Conservation (phyloP, 2,797 vertebrate genomes). For the Amblyraja radiata region DNA sequence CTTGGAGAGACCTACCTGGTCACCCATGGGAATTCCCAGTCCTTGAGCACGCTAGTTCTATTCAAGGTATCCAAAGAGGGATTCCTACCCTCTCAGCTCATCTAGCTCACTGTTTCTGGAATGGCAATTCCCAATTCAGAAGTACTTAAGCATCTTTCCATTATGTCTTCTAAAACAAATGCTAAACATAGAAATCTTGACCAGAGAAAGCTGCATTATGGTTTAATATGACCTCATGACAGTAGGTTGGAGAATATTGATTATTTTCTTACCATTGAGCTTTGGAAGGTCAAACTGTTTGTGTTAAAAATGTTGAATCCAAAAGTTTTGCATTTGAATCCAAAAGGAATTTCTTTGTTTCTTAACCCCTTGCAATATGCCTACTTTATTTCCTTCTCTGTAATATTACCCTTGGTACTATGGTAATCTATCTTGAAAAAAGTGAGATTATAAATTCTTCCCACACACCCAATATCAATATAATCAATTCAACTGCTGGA, state of each 20-base stretch:
- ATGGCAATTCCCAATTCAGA: background rate
- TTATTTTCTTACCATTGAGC: background rate
- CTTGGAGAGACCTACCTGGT: background rate
- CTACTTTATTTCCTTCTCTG: background rate
- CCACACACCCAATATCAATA: background rate
- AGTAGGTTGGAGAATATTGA: background rate
- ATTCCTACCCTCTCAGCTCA: background rate
- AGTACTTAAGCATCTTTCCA: background rate
- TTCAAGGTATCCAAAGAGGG: background rate
- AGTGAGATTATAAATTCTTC: background rate
- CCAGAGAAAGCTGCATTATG: background rate
- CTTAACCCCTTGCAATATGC: background rate
- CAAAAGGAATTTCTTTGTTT: background rate
- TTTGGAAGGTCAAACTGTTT: background rate
- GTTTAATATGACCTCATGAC: background rate
- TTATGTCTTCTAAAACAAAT: background rate
- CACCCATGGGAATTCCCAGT: background rate
- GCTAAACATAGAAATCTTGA: background rate
- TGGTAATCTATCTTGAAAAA: background rate
- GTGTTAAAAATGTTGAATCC: background rate
- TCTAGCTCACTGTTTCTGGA: slow-evolving; percentile 1
- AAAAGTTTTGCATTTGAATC: background rate
- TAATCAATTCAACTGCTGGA: background rate
- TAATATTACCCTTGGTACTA: background rate
- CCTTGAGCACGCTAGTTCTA: background rate